Evolutionary conservation across 2,888 invertebrate species (phyloP).

Genomic region (Thera britannica): DNA sequence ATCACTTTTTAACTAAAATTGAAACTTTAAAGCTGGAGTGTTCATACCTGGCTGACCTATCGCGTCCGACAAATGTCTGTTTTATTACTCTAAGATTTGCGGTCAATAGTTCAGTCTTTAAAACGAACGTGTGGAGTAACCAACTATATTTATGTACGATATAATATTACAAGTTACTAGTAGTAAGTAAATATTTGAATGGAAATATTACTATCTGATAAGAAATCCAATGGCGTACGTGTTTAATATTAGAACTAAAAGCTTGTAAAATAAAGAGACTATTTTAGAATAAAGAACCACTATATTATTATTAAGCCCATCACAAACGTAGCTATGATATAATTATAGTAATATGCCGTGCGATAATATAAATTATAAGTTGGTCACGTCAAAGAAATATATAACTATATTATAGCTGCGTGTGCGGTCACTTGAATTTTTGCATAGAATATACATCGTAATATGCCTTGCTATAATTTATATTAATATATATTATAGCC

Average conservation of each 20-base stretch:
- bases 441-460: too few relatives aligned
- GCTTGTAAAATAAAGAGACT: background rate
- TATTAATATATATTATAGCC: too few relatives aligned
- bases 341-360: too few relatives aligned
- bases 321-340: too few relatives aligned
- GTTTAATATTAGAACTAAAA: background rate
- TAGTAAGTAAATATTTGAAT: constrained; percentile 1
- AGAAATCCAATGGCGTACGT: background rate
- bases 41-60: background rate
- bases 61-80: background rate
- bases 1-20: too few relatives aligned
- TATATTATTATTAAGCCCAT: too few relatives aligned
- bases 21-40: background rate
- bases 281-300: too few relatives aligned
- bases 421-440: too few relatives aligned
- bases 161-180: constrained; percentile 17
- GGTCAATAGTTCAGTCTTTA: constrained; percentile 28
- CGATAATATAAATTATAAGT: too few relatives aligned
- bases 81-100: constrained; percentile 8
- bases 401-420: too few relatives aligned
- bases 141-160: constrained; percentile 6
- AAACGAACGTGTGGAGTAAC: constrained; percentile 21
- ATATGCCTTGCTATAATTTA: too few relatives aligned
- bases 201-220: constrained; percentile 4
- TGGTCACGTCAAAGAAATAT: too few relatives aligned